phyloP scores from a whole-genome alignment of 1,140 invertebrate genomes.

The Drosophila littoralis region DNA sequence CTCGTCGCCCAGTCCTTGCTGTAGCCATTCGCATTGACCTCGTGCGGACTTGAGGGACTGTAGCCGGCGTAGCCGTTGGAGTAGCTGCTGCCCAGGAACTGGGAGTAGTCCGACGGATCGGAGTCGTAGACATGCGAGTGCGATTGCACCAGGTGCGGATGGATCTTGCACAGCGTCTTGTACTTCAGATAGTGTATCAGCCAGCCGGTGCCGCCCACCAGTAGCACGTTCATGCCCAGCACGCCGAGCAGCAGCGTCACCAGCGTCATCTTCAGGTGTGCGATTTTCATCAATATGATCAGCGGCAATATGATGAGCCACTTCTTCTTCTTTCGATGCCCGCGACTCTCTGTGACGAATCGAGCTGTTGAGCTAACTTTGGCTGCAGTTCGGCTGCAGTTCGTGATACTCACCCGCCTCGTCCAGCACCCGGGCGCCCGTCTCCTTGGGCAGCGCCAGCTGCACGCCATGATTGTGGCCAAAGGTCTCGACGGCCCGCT shows the following conservation, averaged over 20 bases:
- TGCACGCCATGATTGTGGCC: constrained; percentile 76
- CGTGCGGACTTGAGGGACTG: constrained; percentile 61
- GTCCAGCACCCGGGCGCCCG: constrained; percentile 62
- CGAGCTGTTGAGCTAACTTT: too few species aligned
- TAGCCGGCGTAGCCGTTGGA: constrained; percentile 69
- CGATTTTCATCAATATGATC: constrained; percentile 78
- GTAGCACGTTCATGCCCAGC: constrained; percentile 72
- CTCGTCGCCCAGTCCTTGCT: constrained; percentile 79
- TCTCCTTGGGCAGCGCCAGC: constrained; percentile 58
- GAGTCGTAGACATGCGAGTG: constrained; percentile 82
- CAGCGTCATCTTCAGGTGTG: constrained; percentile 80
- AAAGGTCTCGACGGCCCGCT: constrained; percentile 74
- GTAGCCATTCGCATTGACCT: constrained; percentile 59
- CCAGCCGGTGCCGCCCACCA: constrained; percentile 76
- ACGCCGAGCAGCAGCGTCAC: constrained; percentile 66
- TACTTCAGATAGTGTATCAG: constrained; percentile 80
- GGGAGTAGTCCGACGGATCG: constrained; percentile 77
- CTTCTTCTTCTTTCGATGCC: constrained; percentile 66
- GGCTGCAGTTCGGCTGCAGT: too few species aligned
- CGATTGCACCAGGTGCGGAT: constrained; percentile 77
- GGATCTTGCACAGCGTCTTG: constrained; percentile 82
- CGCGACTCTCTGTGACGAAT: constrained; percentile 33
- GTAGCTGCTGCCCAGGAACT: constrained; percentile 77
- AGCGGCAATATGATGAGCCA: constrained; percentile 77
- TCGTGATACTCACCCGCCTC: constrained; percentile 59